Conservation (phyloP, 2,888 invertebrate species). For the Digitonthophagus gazella region DNA sequence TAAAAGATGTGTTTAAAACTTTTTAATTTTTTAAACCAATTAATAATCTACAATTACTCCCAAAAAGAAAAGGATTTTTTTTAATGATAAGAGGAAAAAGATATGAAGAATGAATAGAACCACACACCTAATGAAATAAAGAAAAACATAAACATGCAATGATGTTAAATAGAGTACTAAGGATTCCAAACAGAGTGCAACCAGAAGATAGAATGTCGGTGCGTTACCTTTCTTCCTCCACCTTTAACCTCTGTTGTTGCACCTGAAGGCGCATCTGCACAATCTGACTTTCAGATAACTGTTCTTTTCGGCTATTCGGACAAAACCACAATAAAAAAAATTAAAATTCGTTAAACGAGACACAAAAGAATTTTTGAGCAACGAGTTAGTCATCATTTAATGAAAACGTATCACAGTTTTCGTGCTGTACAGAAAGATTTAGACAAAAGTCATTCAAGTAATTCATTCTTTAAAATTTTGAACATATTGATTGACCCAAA, state of each 20-base stretch:
- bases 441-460: too few relatives aligned
- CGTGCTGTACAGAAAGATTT: background rate
- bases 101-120: slow-evolving; percentile 1
- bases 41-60: background rate
- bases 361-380: slow-evolving; percentile 44
- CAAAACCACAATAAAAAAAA: slow-evolving; percentile 34
- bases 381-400: slow-evolving; percentile 45
- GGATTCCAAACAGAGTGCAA: background rate
- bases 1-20: background rate
- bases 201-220: slow-evolving; percentile 34
- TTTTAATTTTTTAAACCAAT: background rate
- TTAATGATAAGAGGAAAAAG: slow-evolving; percentile 4
- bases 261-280: slow-evolving; percentile 79
- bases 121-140: background rate
- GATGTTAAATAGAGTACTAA: background rate
- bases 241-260: slow-evolving; percentile 74
- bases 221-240: slow-evolving; percentile 76
- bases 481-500: background rate
- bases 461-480: background rate
- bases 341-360: background rate
- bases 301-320: slow-evolving; percentile 62
- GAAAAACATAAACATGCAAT: background rate
- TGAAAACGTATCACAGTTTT: background rate
- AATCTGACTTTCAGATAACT: slow-evolving; percentile 76
- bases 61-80: too few relatives aligned